These are phyloP conservation scores for Haplochromis burtoni DNA, from an alignment of 2,113 vertebrate species.

Conservation along the genomic window DNA sequence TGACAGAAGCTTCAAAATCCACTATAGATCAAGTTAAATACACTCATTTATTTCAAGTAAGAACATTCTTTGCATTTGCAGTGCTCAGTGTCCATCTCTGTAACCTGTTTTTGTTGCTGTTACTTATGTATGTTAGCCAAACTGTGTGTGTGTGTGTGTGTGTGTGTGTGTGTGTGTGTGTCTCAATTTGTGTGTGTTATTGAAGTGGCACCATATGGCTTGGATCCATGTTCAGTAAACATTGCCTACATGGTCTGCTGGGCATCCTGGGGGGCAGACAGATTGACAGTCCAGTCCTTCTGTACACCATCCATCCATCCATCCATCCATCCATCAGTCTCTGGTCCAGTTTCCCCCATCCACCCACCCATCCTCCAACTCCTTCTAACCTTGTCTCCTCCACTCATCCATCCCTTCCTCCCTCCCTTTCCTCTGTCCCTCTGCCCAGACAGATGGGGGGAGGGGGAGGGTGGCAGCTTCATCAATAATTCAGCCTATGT, in stretches of 20 bases:
- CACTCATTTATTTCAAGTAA: fast-evolving
- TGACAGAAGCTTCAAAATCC: neutral
- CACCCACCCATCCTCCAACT: neutral
- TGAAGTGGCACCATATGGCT: slow-evolving; percentile 37
- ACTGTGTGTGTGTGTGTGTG: neutral
- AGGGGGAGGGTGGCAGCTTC: neutral
- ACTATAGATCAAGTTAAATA: neutral
- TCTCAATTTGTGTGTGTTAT: neutral
- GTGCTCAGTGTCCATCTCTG: fast-evolving
- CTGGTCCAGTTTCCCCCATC: neutral
- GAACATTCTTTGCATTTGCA: neutral
- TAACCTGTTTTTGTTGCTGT: neutral
- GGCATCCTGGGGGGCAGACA: slow-evolving; percentile 18
- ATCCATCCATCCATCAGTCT: neutral
- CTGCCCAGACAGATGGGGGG: slow-evolving; percentile 3
- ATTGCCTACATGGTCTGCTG: slow-evolving; percentile 6
- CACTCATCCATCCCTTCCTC: neutral
- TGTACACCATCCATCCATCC: neutral
- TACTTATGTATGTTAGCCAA: neutral
- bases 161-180: neutral
- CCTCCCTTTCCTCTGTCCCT: neutral
- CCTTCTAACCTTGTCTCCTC: neutral
- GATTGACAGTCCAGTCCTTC: neutral
- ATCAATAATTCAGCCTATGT: slow-evolving; percentile 55
- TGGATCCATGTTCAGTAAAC: slow-evolving; percentile 23